Conservation (phyloP, 2,888 invertebrate species). For the Sinohyriopsis cumingii region DNA sequence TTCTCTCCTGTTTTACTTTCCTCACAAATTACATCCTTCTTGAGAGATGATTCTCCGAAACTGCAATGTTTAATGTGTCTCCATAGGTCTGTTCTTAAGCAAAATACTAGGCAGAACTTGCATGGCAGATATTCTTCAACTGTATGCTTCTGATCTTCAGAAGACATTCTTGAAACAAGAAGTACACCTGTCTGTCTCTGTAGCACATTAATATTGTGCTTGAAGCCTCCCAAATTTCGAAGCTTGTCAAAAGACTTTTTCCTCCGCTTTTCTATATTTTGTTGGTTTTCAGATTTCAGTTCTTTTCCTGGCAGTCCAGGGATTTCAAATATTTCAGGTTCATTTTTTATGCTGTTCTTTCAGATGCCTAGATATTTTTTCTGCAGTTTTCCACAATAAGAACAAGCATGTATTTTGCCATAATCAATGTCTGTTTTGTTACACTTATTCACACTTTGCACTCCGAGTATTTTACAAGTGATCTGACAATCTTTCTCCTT, state of each 20-base stretch:
- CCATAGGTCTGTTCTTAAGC: constrained; percentile 10
- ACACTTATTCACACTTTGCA: too few relatives aligned
- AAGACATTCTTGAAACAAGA: not conserved
- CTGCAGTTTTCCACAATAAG: constrained; percentile 2
- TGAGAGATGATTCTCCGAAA: constrained; percentile 2
- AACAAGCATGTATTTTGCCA: constrained; percentile 1
- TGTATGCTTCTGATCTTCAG: not conserved
- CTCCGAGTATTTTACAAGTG: too few relatives aligned
- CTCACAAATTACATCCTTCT: not conserved
- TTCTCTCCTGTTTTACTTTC: constrained; percentile 2
- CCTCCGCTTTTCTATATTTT: not conserved
- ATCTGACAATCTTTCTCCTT: too few relatives aligned
- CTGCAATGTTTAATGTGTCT: constrained; percentile 7
- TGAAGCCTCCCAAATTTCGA: constrained; percentile 2
- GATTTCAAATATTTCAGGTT: not conserved
- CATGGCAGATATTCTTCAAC: constrained; percentile 10
- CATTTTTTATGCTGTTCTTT: not conserved
- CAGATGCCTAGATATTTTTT: constrained; percentile 5
- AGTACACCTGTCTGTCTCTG: constrained; percentile 2
- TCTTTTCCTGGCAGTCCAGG: not conserved
- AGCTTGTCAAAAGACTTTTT: not conserved
- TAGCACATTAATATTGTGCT: constrained; percentile 4
- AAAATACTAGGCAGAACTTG: constrained; percentile 6
- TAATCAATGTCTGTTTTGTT: not conserved
- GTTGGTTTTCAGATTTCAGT: constrained; percentile 5